Conservation (phyloP, 30 jellyfish, hydroid and myxozoan genomes). For the Aurelia coerulea region DNA sequence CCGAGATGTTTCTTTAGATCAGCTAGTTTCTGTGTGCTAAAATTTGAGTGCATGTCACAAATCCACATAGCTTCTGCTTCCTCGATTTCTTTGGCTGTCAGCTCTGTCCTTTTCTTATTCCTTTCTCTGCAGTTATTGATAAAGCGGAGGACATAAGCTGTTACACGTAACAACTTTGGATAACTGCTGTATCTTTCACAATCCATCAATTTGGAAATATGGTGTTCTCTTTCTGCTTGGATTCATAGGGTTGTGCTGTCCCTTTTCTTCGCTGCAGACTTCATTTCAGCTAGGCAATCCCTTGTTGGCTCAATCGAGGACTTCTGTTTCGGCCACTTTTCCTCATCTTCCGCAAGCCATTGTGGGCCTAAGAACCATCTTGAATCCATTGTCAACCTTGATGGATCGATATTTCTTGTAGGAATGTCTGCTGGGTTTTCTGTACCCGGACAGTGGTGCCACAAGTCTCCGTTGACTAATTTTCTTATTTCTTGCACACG, state of each 20-base stretch:
- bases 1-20: too few relatives aligned
- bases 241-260: constrained; percentile 25
- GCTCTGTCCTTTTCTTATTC: constrained; percentile 18
- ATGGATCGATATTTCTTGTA: constrained; percentile 43
- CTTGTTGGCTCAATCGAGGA: constrained; percentile 1
- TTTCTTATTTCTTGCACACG: neutral
- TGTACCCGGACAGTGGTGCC: constrained; percentile 32
- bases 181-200: too few relatives aligned
- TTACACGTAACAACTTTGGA: constrained; percentile 27
- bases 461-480: constrained; percentile 11
- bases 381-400: constrained; percentile 9
- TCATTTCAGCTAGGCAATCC: constrained; percentile 18
- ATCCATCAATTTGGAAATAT: neutral
- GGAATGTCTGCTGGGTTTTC: constrained; percentile 20
- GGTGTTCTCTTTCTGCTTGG: constrained; percentile 8
- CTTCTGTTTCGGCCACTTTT: constrained; percentile 34
- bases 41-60: too few relatives aligned
- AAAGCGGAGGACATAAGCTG: constrained; percentile 25
- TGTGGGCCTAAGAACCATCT: constrained; percentile 40
- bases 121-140: constrained; percentile 38
- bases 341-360: constrained; percentile 43
- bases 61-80: constrained; percentile 8
- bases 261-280: neutral
- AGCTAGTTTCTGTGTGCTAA: too few relatives aligned
- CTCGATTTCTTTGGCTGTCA: constrained; percentile 33